Conservation (phyloP, 2,888 invertebrate species). For the Hesperia comma region DNA sequence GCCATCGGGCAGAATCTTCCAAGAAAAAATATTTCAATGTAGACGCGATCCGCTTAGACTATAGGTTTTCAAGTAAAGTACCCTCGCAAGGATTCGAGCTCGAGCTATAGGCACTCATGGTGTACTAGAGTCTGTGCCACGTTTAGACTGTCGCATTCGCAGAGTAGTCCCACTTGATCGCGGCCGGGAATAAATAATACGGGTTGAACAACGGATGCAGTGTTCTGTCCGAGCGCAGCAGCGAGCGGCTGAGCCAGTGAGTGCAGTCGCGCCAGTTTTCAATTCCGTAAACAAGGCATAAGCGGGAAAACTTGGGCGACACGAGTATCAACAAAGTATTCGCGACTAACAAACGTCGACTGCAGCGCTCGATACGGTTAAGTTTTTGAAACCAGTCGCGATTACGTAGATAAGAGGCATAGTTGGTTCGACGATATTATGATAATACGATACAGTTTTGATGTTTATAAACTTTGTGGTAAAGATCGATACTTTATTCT, state of each 20-base stretch:
- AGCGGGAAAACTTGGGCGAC: constrained; percentile 36
- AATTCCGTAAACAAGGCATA: constrained; percentile 27
- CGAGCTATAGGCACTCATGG: constrained; percentile 26
- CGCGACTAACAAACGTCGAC: constrained; percentile 36
- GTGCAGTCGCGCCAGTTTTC: constrained; percentile 19
- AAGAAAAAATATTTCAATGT: constrained; percentile 38
- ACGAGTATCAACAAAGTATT: constrained; percentile 38
- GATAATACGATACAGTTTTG: neutral
- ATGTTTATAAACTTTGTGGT: neutral
- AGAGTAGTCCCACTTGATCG: constrained; percentile 16
- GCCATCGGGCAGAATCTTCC: constrained; percentile 10
- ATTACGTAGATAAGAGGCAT: constrained; percentile 24
- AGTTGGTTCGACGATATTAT: constrained; percentile 3
- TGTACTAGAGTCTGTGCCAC: constrained; percentile 26
- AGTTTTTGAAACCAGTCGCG: constrained; percentile 34
- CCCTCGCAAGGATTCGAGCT: constrained; percentile 31
- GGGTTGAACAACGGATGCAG: constrained; percentile 17
- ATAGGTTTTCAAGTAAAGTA: constrained; percentile 31
- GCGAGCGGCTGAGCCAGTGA: constrained; percentile 24
- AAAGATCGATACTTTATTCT: too few species aligned
- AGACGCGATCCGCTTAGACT: constrained; percentile 32
- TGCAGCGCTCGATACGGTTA: constrained; percentile 35
- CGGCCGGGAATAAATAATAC: constrained; percentile 22
- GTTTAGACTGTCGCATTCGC: constrained; percentile 22
- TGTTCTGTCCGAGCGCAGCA: constrained; percentile 20